phyloP scores from a whole-genome alignment of 1,140 invertebrate genomes.

The Gryon sp. region DNA sequence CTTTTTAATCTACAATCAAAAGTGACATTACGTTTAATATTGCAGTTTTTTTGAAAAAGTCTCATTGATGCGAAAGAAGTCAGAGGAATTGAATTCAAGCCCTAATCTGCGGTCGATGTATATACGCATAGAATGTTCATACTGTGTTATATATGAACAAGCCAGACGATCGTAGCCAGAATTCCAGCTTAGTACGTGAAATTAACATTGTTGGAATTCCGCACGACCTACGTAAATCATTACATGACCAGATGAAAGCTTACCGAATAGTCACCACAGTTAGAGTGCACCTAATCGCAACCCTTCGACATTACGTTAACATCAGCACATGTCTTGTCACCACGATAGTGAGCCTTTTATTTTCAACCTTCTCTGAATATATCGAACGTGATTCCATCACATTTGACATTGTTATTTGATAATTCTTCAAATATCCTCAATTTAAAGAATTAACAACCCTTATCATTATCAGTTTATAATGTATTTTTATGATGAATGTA shows the following conservation, averaged over 20 bases:
- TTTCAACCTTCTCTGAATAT: conserved; percentile 8
- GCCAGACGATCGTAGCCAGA: conserved; percentile 37
- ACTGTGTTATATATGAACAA: conserved; percentile 57
- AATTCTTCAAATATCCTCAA: too few relatives aligned
- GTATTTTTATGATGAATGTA: too few relatives aligned
- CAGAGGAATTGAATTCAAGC: conserved; percentile 18
- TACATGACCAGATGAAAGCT: conserved; percentile 60
- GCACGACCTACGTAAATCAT: conserved; percentile 65
- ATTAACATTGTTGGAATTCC: conserved; percentile 68
- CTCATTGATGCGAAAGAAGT: conserved; percentile 10
- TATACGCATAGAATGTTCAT: conserved; percentile 54
- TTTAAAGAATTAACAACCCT: too few relatives aligned
- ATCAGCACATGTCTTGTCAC: conserved; percentile 41
- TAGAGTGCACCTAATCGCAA: conserved; percentile 47
- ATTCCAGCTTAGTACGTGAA: conserved; percentile 64
- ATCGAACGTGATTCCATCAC: conserved; percentile 24
- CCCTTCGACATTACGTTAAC: conserved; percentile 25
- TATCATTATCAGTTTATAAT: too few relatives aligned
- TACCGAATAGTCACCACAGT: conserved; percentile 54
- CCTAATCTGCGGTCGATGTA: conserved; percentile 59
- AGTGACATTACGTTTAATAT: too few relatives aligned
- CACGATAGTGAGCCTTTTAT: conserved; percentile 52
- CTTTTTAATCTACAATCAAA: too few relatives aligned
- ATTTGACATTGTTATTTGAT: too few relatives aligned
- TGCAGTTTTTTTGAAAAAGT: too few relatives aligned